Base-by-base conservation (phyloP, 1,140 invertebrate species). In the Pissodes strobi region DNA sequence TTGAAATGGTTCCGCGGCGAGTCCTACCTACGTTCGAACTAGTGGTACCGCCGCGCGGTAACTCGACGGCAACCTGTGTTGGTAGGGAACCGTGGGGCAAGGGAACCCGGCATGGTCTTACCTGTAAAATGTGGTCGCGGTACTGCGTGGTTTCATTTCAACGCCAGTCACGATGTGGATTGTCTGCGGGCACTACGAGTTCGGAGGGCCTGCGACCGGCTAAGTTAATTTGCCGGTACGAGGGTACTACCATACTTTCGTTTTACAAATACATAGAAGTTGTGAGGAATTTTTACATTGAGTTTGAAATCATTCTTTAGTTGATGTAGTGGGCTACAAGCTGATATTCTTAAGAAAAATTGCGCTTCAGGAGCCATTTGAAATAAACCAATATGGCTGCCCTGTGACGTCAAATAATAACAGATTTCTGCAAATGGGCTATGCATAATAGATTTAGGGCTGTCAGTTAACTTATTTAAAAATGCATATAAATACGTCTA, bases 141-240 rank as follows among this genome's bases (percentile, higher is more conserved):
- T 65, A 59, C 61, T 62, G 60, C 60, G 60, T 58, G 62, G 62
- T 64, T 64, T 56, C 63, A 65, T 65, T 65, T 53, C 63, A 48
- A 65, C 63, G 53, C 63, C 55, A 48, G 63, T 65, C 63, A 65
- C 63, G 63, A 65, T 59, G 61, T 64, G 39, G 43, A 48, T 56
- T 56, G 51, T 64, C 61, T 56, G 52, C 52, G 21, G 60, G 60
- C 58, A 27, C 37, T 19, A n/a, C n/a, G n/a, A n/a, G n/a, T n/a
- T n/a, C n/a, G n/a, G n/a, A n/a, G n/a, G 41, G 41, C 15, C 19
- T 19, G 15, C 15, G 41, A 45, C 15, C 41, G 41, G 18, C 41
- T 8, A 18, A 21, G 41, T 21, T n/a, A n/a, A n/a, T 21, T 18
- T 45, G 18, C 18, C 10, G 15, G 19, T 45, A 45, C 18, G 41